phyloP scores from a whole-genome alignment of 1,140 invertebrate species.

The Phocides pigmalion region DNA sequence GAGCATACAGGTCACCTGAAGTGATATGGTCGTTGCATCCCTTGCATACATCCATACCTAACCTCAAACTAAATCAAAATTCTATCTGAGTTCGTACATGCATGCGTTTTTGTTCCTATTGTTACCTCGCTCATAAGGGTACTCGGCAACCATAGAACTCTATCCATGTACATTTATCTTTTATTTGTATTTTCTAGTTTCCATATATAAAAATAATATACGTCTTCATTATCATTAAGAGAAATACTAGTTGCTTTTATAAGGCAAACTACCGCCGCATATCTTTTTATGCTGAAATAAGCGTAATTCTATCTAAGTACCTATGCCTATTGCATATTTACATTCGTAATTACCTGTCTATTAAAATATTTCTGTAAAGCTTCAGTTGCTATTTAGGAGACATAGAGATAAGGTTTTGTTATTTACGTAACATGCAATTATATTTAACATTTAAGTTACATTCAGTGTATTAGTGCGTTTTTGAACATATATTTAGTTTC shows the following conservation, averaged over 20 bases:
- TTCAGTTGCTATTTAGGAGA: not conserved
- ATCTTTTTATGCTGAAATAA: conserved; percentile 5
- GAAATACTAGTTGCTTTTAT: not conserved
- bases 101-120: no score
- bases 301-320: conserved; percentile 7
- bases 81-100: no score
- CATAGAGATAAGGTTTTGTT: conserved; percentile 1
- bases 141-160: no score
- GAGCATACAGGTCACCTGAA: no score
- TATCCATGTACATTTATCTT: not conserved
- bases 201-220: not conserved
- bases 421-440: not conserved
- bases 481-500: no score
- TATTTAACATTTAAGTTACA: no score
- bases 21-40: no score
- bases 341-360: conserved; percentile 3
- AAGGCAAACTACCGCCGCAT: not conserved
- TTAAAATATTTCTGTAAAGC: not conserved
- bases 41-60: no score
- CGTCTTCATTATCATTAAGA: not conserved
- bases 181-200: not conserved
- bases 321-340: not conserved
- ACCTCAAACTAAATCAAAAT: no score
- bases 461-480: no score
- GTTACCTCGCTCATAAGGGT: no score